Conservation (phyloP, 2,888 invertebrate genomes). For the Callyntrura guangdongensis region DNA sequence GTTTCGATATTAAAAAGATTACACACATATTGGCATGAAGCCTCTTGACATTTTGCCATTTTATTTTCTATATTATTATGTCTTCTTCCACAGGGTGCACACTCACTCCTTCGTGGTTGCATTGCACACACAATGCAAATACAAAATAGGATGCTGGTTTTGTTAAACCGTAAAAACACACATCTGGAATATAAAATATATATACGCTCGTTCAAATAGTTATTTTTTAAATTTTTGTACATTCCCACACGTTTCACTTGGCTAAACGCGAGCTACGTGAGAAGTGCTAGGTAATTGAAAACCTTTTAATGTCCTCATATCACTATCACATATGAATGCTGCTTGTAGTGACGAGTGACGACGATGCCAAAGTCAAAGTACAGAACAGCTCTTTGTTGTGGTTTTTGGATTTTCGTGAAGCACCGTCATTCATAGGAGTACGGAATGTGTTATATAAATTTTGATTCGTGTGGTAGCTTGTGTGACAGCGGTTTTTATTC, state of each 20-base stretch:
- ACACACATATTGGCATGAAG: constrained; percentile 60
- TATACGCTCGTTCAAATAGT: background rate
- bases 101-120: background rate
- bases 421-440: too few relatives aligned
- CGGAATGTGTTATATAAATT: too few relatives aligned
- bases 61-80: background rate
- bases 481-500: too few relatives aligned
- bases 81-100: background rate
- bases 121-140: too few relatives aligned
- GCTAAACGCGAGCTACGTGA: constrained; percentile 62
- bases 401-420: constrained; percentile 1
- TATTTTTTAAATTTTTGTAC: too few relatives aligned
- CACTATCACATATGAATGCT: constrained; percentile 17
- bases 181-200: background rate
- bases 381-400: constrained; percentile 45
- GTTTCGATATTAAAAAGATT: too few relatives aligned
- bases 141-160: too few relatives aligned
- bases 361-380: too few relatives aligned
- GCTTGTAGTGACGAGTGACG: constrained; percentile 18
- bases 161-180: too few relatives aligned
- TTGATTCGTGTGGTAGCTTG: too few relatives aligned
- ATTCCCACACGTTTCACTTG: constrained; percentile 37
- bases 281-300: constrained; percentile 59
- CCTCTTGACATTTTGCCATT: constrained; percentile 74
- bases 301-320: constrained; percentile 54